phyloP scores from a whole-genome alignment of 2,797 vertebrate genomes.

The Cynopterus sphinx region DNA sequence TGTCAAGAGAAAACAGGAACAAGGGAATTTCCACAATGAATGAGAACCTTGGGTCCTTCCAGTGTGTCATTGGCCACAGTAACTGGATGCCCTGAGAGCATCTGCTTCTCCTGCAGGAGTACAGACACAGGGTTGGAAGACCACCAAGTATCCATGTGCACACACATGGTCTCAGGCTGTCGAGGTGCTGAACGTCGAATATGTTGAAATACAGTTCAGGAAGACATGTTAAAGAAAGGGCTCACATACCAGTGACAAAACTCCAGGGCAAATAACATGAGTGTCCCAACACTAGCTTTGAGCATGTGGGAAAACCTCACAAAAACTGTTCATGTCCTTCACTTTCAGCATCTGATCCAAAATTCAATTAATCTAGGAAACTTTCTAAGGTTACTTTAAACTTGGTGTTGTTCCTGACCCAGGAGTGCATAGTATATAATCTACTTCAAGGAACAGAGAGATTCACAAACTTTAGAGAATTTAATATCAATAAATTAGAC shows the following conservation, averaged over 20 bases:
- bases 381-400: not conserved
- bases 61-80: not conserved
- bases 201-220: not conserved
- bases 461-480: slow-evolving; percentile 2
- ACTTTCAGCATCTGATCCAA: not conserved
- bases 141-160: not conserved
- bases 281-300: not conserved
- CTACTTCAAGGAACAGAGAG: not conserved
- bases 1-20: not conserved
- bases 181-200: not conserved
- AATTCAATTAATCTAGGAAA: not conserved
- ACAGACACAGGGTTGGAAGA: not conserved
- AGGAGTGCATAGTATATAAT: not conserved
- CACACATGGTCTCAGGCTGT: not conserved
- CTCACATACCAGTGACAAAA: not conserved
- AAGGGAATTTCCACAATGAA: not conserved
- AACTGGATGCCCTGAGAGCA: not conserved
- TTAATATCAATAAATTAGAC: slow-evolving; percentile 12
- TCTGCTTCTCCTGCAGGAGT: not conserved
- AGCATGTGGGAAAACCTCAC: not conserved
- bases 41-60: not conserved
- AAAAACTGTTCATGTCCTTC: not conserved
- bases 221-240: not conserved
- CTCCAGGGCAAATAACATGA: not conserved
- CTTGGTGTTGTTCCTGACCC: not conserved